Percentiles rank a stretch among this genome's conserved stretches.
Conservation (phyloP, 2,888 invertebrate species). For the Lottia gigantea region DNA sequence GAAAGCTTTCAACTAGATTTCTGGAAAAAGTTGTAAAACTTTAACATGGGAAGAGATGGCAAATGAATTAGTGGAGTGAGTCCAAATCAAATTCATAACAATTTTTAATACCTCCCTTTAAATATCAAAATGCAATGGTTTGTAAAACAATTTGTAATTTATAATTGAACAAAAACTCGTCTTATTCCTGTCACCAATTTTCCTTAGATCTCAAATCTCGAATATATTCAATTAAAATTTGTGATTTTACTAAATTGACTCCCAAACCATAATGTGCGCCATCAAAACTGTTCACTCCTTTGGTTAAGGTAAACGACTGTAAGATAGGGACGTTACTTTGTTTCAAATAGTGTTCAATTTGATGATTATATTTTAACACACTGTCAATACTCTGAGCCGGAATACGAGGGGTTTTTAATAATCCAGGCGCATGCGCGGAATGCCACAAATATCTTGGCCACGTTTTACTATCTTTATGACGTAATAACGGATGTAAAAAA, state of each 20-base stretch:
- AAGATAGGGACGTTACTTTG: constrained; percentile 25
- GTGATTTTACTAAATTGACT: constrained; percentile 27
- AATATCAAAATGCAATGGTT: too few species aligned
- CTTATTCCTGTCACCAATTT: constrained; percentile 14
- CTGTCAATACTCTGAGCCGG: constrained; percentile 20
- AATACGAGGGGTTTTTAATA: constrained; percentile 28
- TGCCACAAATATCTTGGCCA: constrained; percentile 31
- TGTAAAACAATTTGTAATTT: too few species aligned
- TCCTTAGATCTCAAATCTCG: constrained; percentile 18
- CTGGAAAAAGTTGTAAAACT: too few species aligned
- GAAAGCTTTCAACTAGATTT: too few species aligned
- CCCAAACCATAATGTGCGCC: constrained; percentile 32
- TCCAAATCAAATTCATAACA: too few species aligned
- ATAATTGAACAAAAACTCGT: not conserved
- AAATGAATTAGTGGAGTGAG: too few species aligned
- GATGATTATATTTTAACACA: constrained; percentile 21
- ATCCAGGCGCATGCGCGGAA: constrained; percentile 27
- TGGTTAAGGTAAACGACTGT: constrained; percentile 28
- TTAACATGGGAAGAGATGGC: too few species aligned
- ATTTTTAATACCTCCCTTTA: too few species aligned
- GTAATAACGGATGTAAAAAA: constrained; percentile 19
- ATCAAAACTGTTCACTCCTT: constrained; percentile 30
- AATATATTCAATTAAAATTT: constrained; percentile 26
- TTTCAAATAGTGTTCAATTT: constrained; percentile 16
- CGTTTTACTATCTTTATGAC: not conserved